phyloP scores from a whole-genome alignment of 2,113 vertebrate genomes.

The Cephalopholis sonnerati region DNA sequence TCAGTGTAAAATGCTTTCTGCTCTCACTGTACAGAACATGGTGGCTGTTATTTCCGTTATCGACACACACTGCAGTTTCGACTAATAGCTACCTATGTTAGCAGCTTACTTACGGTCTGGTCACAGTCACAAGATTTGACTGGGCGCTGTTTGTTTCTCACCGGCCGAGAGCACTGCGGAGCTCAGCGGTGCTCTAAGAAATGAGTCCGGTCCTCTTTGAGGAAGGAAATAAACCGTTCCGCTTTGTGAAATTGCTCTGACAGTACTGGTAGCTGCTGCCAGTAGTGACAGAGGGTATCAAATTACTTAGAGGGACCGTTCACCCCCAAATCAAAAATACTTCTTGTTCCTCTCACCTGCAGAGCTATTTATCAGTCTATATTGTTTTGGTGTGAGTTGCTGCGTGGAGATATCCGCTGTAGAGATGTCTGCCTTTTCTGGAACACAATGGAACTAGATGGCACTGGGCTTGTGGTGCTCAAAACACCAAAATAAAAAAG shows the following conservation, averaged over 20 bases:
- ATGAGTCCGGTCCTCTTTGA: constrained; percentile 29
- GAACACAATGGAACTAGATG: too few species aligned
- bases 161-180: not conserved
- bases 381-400: too few species aligned
- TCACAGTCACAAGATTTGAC: not conserved
- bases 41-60: not conserved
- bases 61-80: not conserved
- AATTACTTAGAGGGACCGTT: not conserved
- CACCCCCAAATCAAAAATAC: too few species aligned
- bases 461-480: too few species aligned
- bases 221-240: constrained; percentile 50
- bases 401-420: too few species aligned
- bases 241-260: constrained; percentile 14
- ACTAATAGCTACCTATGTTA: not conserved
- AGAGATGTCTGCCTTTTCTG: too few species aligned
- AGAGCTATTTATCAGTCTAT: too few species aligned
- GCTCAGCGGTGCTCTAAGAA: constrained; percentile 13
- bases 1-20: not conserved
- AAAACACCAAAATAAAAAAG: too few species aligned
- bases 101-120: constrained; percentile 13
- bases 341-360: too few species aligned
- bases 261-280: too few species aligned
- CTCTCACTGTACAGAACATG: not conserved
- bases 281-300: not conserved
- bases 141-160: not conserved